Base-by-base conservation (phyloP, 1,140 invertebrate genomes). In the Rhizoglyphus robini region DNA sequence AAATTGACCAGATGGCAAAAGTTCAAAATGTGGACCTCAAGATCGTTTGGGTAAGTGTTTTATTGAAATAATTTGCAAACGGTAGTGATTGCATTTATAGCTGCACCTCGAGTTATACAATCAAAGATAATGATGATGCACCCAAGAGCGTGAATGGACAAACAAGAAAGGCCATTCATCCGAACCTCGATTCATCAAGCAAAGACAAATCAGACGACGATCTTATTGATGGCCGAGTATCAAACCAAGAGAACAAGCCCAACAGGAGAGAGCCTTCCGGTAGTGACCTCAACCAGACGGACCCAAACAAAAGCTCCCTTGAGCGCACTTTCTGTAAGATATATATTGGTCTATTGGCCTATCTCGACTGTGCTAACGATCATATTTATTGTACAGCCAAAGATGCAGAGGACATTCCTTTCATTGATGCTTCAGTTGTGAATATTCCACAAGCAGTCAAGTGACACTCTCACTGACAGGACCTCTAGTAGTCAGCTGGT, bases 1-100 rank as follows among this genome's bases (percentile, higher is more conserved):
- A 2, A 60, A 32, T 18, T 32, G 23, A 3, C 15, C 30, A 32
- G 29, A 20, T 60, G 58, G 58, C 58, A 60, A 60, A 15, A 27
- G 13, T 60, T 60, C 18, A 32, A 30, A 60, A 32, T 32, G 3
- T 60, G 58, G 58, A 2, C 58, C 13, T 32, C 58, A 18, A 34
- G 27, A 60, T 60, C 15, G 15, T 60, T 60, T 60, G 58, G 58
- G 58, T 60, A 60, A 23, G 15, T 34, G 3, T 60, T 60, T 38
- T 60, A 11, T 11, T 34, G 27, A 32, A 20, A 3, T 23, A 30
- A 34, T 34, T 30, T n/a, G 13, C n/a, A 2, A 34, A 34, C 27
- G 2, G 13, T 32, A 60, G 15, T 20, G 20, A 2, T 59, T 60
- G 32, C 15, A 32, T 58, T 58, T 58, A 11, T 29, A 60, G 58